A percentile compares a stretch with the other conserved stretches of the same genome.
phyloP scores from a whole-genome alignment of 2,113 vertebrate genomes.

The Cyanoramphus novaezelandiae region DNA sequence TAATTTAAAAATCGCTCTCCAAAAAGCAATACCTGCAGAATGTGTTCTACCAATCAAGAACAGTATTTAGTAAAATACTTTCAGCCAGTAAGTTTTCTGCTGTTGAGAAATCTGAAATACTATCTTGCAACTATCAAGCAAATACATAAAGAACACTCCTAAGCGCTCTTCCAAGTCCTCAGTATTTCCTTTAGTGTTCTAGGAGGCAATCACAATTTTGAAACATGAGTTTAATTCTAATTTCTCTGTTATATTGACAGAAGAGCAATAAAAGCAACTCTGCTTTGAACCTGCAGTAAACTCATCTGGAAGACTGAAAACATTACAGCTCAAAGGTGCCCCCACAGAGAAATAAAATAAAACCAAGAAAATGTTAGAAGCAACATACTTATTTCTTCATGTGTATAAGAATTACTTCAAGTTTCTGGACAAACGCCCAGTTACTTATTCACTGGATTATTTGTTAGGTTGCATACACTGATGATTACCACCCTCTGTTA shows the following conservation, averaged over 20 bases:
- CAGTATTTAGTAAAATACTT: neutral
- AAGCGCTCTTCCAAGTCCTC: neutral
- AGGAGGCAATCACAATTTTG: conserved; percentile 9
- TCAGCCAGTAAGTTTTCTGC: neutral
- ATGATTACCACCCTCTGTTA: neutral
- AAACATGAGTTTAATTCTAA: conserved; percentile 31
- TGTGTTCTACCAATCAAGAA: neutral
- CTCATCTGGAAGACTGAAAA: neutral
- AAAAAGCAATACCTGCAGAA: neutral
- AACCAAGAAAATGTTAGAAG: neutral
- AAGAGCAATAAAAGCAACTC: conserved; percentile 17
- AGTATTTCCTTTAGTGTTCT: neutral
- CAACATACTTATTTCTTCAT: neutral
- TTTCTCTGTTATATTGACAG: conserved; percentile 22
- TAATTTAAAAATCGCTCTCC: neutral
- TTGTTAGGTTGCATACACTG: neutral
- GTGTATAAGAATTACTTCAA: neutral
- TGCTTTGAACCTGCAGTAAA: neutral
- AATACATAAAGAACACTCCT: neutral
- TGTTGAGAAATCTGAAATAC: neutral
- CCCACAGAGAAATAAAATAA: conserved; percentile 7
- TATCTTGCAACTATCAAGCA: neutral
- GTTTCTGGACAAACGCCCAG: neutral
- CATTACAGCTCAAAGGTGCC: neutral
- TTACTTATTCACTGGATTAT: neutral